Evolutionary conservation across 2,113 vertebrate species (phyloP), one percentile per base, ranked within the genome.

Genomic region (Rattus rattus): DNA sequence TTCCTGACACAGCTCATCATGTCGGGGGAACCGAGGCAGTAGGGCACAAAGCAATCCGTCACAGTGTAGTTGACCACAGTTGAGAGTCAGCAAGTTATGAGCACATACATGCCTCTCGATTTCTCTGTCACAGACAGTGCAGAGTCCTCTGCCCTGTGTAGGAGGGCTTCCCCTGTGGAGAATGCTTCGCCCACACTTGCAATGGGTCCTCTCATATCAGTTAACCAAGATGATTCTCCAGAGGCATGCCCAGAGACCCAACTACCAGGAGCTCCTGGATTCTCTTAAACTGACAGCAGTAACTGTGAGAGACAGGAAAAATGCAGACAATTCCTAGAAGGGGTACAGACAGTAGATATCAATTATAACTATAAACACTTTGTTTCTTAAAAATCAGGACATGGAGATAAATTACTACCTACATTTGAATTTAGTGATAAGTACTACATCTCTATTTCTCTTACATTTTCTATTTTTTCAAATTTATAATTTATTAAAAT

Each of bases 391-490:
- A 87, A 77, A 47, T 17, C 2, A 19, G 20, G 33, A 28, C 26
- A 67, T 72, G 63, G 30, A 79, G 83, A 59, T 5, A 12, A 90
- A 69, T 73, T 49, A 5, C 39, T 92, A 77, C 7, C 84, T 83
- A 14, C 28, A 95, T 93, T 77, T 87, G 92, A 92, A 79, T 83
- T 49, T 79, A 93, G 52, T 95, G 7, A 61, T 63, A 63, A 84
- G 36, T 63, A 65, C 33, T n/a, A 16, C 28, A 33, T 76, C 4
- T 76, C 70, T 72, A 49, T 39, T 56, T 61, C 56, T 79, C 28
- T 86, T 67, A 28, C 70, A 93, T 43, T 95, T 43, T 89, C 36
- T 47, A 1, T 67, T 43, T 77, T 96, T 59, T 96, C 17, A 88
- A 79, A 61, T 70, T 92, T 8, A 56, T 75, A 72, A 56, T 56